Conservation (phyloP, 2,888 invertebrate genomes). For the Heliconius hortense region DNA sequence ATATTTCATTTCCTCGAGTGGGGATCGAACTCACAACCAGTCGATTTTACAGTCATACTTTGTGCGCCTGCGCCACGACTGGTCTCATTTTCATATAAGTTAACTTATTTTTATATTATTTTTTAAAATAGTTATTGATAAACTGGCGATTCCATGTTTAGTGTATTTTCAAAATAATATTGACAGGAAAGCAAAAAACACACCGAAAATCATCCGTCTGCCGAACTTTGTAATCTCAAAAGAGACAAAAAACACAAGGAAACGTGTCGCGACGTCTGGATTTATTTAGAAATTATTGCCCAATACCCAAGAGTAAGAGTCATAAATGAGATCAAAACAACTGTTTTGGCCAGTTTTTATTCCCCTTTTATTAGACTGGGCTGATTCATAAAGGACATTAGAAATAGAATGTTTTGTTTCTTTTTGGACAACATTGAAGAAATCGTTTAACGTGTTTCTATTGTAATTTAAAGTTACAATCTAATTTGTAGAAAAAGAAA, state of each 20-base stretch:
- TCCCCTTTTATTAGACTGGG: slow-evolving; percentile 37
- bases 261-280: slow-evolving; percentile 43
- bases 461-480: slow-evolving; percentile 13
- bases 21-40: too few species aligned
- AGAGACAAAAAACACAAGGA: slow-evolving; percentile 43
- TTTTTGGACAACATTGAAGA: slow-evolving; percentile 15
- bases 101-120: too few species aligned
- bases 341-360: slow-evolving; percentile 24
- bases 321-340: slow-evolving; percentile 47
- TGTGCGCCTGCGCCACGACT: too few species aligned
- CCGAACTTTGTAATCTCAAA: slow-evolving; percentile 38
- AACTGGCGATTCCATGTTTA: too few species aligned
- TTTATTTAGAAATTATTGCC: slow-evolving; percentile 48
- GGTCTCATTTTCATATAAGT: too few species aligned
- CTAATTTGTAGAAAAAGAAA: neutral
- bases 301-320: slow-evolving; percentile 46
- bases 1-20: too few species aligned
- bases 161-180: neutral
- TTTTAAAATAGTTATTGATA: too few species aligned
- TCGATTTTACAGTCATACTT: too few species aligned
- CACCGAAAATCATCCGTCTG: slow-evolving; percentile 20
- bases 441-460: slow-evolving; percentile 14
- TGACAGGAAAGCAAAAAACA: neutral
- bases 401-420: slow-evolving; percentile 35
- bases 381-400: slow-evolving; percentile 43